Evolutionary conservation across 1,140 invertebrate species (phyloP).

Genomic region (Zaprionus lachaisei): DNA sequence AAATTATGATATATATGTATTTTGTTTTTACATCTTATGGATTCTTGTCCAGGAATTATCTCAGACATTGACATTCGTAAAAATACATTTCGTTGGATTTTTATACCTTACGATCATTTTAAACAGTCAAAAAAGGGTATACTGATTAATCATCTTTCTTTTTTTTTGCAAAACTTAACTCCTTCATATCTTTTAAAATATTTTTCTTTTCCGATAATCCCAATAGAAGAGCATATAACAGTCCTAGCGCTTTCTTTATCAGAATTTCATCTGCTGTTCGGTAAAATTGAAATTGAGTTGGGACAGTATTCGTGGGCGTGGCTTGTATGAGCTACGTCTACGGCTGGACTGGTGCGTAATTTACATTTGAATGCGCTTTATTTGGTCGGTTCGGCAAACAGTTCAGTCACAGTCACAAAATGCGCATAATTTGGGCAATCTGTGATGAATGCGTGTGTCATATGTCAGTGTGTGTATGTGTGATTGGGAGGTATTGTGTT

Average conservation of each 20-base stretch:
- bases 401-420: constrained; percentile 50
- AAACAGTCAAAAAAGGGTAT: no score
- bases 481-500: background rate
- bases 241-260: background rate
- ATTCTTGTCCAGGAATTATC: no score
- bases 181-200: background rate
- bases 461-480: constrained; percentile 19
- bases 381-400: constrained; percentile 58
- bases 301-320: background rate
- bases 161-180: no score
- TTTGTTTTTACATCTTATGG: no score
- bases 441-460: constrained; percentile 45
- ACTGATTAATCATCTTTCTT: no score
- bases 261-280: constrained; percentile 23
- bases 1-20: no score
- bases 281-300: constrained; percentile 2
- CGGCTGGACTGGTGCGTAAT: constrained; percentile 45
- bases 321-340: constrained; percentile 10
- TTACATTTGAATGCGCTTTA: constrained; percentile 79
- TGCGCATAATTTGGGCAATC: constrained; percentile 67
- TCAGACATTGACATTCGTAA: no score
- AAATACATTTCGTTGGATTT: no score
- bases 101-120: no score
- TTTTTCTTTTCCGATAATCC: background rate
- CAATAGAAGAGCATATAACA: background rate